Base-by-base conservation (phyloP, 2,888 invertebrate genomes). In the Polietes domitor region DNA sequence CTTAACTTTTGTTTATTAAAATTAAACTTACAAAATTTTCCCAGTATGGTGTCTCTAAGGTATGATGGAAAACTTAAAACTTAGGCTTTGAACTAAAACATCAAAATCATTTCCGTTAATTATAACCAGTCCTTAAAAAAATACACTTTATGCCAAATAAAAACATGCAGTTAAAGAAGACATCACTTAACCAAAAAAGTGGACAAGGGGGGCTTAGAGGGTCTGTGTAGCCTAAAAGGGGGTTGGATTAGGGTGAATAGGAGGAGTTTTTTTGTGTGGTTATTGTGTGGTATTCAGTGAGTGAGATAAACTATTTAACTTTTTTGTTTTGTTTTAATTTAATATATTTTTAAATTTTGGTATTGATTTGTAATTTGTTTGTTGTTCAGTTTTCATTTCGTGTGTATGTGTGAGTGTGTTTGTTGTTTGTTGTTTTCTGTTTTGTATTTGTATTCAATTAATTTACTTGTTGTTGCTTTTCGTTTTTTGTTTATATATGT, bases 91-190 rank as follows among this genome's bases (percentile, higher is more conserved):
- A 47, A n/a, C 47, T 47, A n/a, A 47, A 47, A n/a, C 6, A 37
- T 53, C 1, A 77, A 70, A 37, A 68, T 83, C 72, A 86, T 91
- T 91, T 91, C 92, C 92, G 92, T 91, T 87, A 87, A 91, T 91
- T 92, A 92, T 91, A 92, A 90, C 90, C 91, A 91, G 91, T 89
- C 92, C 92, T 92, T 90, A 91, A 90, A 91, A 87, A 87, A 89
- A 89, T 88, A 89, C 88, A 87, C 87, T 70, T 71, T 71, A 77
- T 77, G 77, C 83, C 77, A 77, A 77, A 80, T 17, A 17, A 19
- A 47, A 50, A 17, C 50, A 10, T 50, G 50, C n/a, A 17, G 50
- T 50, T 55, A 28, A 63, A 24, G n/a, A 15, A 17, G 19, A 63
- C 15, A 6, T 43, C 28, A 21, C n/a, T 21, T 37, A 63, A 47